These are phyloP conservation scores for Rhopalosiphum maidis DNA, from an alignment of 1,140 invertebrate genomes.

Conservation along the genomic window DNA sequence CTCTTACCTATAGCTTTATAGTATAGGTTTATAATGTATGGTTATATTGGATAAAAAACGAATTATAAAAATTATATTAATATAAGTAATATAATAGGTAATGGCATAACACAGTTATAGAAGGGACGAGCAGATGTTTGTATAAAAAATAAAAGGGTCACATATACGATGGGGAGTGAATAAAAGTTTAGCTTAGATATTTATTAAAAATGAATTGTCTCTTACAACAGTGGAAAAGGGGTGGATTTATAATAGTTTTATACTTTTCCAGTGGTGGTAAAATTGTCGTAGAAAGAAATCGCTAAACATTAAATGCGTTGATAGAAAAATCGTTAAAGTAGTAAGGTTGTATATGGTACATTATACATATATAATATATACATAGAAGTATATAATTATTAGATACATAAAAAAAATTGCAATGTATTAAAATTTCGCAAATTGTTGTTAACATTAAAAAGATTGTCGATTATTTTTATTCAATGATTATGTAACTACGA, in stretches of 20 bases:
- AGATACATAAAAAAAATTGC: not conserved
- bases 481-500: not conserved
- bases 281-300: not conserved
- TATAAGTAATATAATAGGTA: slow-evolving; percentile 31
- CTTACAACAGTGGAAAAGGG: not conserved
- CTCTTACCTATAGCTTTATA: not conserved
- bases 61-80: slow-evolving; percentile 34
- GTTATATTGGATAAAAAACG: not conserved
- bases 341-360: not conserved
- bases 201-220: slow-evolving; percentile 23
- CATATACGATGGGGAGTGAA: not conserved
- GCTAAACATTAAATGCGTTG: not conserved
- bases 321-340: not conserved
- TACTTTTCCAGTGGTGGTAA: not conserved
- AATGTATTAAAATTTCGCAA: not conserved
- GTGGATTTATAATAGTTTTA: slow-evolving; percentile 1
- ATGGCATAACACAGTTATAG: not conserved
- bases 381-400: not conserved
- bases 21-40: not conserved
- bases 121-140: slow-evolving; percentile 39
- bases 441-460: not conserved
- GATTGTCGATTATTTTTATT: not conserved
- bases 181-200: slow-evolving; percentile 43
- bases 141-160: slow-evolving; percentile 38
- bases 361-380: not conserved